These are phyloP conservation scores for Tenebrio molitor DNA, from an alignment of 1,140 invertebrate species.

Conservation along the genomic window DNA sequence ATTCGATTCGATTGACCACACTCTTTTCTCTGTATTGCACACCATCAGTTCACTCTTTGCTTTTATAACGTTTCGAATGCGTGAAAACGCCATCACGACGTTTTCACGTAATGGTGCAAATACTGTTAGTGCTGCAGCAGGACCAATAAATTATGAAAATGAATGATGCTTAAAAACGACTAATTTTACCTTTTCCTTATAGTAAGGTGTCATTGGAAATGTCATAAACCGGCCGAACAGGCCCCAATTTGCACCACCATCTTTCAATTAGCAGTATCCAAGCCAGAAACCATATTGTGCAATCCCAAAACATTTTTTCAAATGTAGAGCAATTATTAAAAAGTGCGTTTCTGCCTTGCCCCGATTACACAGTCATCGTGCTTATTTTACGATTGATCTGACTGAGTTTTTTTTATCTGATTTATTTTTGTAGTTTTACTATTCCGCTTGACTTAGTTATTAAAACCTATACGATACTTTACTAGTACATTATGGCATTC, in stretches of 20 bases:
- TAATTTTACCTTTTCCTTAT: constrained; percentile 65
- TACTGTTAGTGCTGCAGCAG: constrained; percentile 42
- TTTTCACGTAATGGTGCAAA: constrained; percentile 19
- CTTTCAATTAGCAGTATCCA: constrained; percentile 4
- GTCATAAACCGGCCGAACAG: constrained; percentile 48
- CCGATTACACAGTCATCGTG: constrained; percentile 21
- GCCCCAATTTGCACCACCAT: constrained; percentile 42
- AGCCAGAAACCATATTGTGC: constrained; percentile 14
- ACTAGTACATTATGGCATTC: constrained; percentile 50
- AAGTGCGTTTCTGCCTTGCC: constrained; percentile 39
- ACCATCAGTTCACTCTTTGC: background rate
- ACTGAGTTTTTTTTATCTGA: constrained; percentile 22
- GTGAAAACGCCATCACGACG: constrained; percentile 4
- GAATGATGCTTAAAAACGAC: constrained; percentile 49
- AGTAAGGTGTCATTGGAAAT: constrained; percentile 70
- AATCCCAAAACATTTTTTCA: background rate
- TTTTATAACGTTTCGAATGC: background rate
- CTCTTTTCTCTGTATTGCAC: constrained; percentile 18
- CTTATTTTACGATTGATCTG: constrained; percentile 8
- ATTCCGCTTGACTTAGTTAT: constrained; percentile 45
- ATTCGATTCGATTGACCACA: constrained; percentile 6
- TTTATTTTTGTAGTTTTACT: constrained; percentile 47
- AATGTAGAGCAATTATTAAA: background rate
- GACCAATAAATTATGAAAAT: constrained; percentile 60
- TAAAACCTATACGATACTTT: constrained; percentile 38